Evolutionary conservation across 92 coral and sea anemone genomes (phyloP).

Genomic region (Porites cylindrica): DNA sequence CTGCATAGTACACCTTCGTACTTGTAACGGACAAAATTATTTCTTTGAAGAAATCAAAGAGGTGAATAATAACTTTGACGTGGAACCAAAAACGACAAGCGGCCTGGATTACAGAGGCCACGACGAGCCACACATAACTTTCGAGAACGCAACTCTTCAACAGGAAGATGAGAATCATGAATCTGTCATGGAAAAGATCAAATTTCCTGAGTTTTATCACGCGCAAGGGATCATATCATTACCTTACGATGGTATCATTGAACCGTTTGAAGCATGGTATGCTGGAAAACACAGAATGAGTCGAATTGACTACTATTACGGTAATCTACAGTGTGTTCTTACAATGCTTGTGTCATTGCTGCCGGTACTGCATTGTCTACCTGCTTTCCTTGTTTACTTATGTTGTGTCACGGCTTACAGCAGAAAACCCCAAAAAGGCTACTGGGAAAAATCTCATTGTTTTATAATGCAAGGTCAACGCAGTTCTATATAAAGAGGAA

Average conservation of each 20-base stretch:
- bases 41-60: conserved; percentile 43
- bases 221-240: conserved; percentile 87
- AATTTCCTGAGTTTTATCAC: conserved; percentile 79
- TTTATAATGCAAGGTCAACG: too few relatives aligned
- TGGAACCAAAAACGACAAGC: not conserved
- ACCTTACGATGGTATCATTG: conserved; percentile 89
- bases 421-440: not conserved
- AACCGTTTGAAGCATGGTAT: conserved; percentile 97
- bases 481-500: too few relatives aligned
- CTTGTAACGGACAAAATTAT: conserved; percentile 27
- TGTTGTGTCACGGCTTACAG: not conserved
- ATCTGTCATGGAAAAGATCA: conserved; percentile 38
- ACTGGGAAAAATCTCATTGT: too few relatives aligned
- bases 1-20: not conserved
- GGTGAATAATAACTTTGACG: conserved; percentile 1
- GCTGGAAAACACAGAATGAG: conserved; percentile 87
- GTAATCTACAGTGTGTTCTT: conserved; percentile 48
- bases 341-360: too few relatives aligned
- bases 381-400: not conserved
- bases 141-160: conserved; percentile 44
- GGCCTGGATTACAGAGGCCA: not conserved
- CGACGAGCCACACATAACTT: conserved; percentile 1
- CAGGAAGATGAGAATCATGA: conserved; percentile 33
- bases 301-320: conserved; percentile 96
- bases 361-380: conserved; percentile 27